Evolutionary conservation across 2,113 vertebrate species (phyloP).

Genomic region (Sorex fumeus): DNA sequence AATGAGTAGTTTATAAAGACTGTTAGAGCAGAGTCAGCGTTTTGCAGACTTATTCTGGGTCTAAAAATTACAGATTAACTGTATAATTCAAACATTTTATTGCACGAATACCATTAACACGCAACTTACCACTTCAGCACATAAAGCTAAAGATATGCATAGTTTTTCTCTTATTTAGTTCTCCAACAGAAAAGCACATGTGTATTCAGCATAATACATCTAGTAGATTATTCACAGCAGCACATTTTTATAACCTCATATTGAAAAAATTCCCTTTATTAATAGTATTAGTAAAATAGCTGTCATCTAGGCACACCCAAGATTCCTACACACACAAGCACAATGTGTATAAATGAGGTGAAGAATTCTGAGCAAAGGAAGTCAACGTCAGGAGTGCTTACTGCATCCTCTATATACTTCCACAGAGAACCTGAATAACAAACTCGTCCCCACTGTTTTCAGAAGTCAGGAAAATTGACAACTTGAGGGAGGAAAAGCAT

Average conservation of each 20-base stretch:
- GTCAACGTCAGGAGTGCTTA: background rate
- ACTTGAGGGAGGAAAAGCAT: background rate
- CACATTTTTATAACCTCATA: background rate
- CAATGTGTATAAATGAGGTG: background rate
- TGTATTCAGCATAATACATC: background rate
- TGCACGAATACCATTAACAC: background rate
- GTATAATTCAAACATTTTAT: background rate
- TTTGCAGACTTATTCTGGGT: background rate
- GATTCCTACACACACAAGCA: background rate
- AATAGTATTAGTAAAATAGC: background rate
- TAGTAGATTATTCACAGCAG: background rate
- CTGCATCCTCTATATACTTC: background rate
- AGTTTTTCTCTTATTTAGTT: background rate
- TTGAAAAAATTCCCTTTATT: background rate
- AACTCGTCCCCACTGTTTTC: background rate
- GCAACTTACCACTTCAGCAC: background rate
- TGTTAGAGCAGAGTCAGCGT: background rate
- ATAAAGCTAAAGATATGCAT: background rate
- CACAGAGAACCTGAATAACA: background rate
- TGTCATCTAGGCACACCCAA: background rate
- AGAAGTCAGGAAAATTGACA: background rate
- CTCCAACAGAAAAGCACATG: background rate
- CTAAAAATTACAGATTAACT: background rate
- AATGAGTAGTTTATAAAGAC: background rate
- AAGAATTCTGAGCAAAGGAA: slow-evolving; percentile 21